phyloP scores from a whole-genome alignment of 2,888 invertebrate genomes.

The Eupsilia transversa region DNA sequence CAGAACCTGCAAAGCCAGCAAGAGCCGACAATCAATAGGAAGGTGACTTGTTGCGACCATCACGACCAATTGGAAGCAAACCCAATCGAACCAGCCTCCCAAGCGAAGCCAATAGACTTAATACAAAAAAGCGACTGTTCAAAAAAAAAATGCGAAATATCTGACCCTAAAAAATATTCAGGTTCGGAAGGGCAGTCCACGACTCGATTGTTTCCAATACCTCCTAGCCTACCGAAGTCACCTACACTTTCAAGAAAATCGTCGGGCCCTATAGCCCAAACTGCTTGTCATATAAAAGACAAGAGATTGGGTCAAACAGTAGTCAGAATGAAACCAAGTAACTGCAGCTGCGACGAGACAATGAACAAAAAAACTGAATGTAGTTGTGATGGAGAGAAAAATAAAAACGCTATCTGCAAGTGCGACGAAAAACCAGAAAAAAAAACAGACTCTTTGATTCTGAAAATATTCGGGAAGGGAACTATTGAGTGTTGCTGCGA shows the following conservation, averaged over 20 bases:
- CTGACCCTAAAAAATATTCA: neutral
- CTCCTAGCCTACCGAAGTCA: neutral
- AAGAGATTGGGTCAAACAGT: neutral
- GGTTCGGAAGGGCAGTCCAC: neutral
- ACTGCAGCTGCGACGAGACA: neutral
- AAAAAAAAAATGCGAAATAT: neutral
- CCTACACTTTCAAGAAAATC: neutral
- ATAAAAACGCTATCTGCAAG: neutral
- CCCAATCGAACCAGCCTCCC: neutral
- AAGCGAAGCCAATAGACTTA: neutral
- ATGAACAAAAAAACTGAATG: neutral
- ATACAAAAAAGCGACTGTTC: neutral
- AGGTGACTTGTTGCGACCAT: neutral
- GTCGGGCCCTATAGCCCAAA: neutral
- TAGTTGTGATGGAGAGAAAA: neutral
- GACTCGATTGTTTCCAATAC: neutral
- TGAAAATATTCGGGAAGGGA: neutral
- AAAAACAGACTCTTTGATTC: neutral
- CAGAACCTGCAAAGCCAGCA: neutral
- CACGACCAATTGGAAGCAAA: neutral
- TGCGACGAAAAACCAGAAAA: neutral
- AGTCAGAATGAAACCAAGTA: slow-evolving; percentile 5
- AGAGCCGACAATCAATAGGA: neutral
- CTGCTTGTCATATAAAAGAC: slow-evolving; percentile 12
- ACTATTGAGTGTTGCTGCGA: no score